Evolutionary conservation across 2,797 vertebrate species (phyloP), one percentile per base, ranked within the genome.

Genomic region (Thalassophryne amazonica): DNA sequence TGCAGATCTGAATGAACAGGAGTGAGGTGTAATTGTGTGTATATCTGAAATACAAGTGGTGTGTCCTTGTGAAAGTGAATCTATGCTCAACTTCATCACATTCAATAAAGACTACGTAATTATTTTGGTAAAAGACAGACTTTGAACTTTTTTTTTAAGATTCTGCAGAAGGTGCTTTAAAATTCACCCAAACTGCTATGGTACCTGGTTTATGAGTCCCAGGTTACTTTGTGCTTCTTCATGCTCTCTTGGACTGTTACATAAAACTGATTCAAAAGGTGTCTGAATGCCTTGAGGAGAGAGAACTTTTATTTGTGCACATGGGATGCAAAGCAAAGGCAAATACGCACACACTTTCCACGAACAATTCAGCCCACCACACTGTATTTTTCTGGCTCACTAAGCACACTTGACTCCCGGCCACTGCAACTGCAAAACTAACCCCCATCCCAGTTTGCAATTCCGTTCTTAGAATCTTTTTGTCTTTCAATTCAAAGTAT

Each of bases 331-430:
- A 71, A 38, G 48, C 39, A 42, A 60, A 65, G 51, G 27, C 24
- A 56, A 60, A 55, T 35, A 31, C 56, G 38, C 37, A 58, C 41
- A 40, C 32, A 52, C 22, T 42, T 27, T 33, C 14, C 37, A 60
- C 48, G 43, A 51, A 68, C 61, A 69, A 77, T 72, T 77, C 40
- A 69, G 34, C 22, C 14, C 22, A 18, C 46, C 66, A 66, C 62
- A 74, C 73, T 79, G 66, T 45, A 56, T 80, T 77, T 81, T 81
- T 81, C 67, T 61, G 78, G 76, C 62, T 85, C 67, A 70, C 61
- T 68, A 51, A 81, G 48, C 77, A 63, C 85, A 87, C 84, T 89
- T 90, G 84, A 91, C 84, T 88, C 74, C 61, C 59, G 67, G 69
- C 60, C 61, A 70, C 63, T 39, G 30, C 40, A 47, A 72, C 42